Conservation (phyloP, 2,888 invertebrate species). For the Esperia sulphurella region DNA sequence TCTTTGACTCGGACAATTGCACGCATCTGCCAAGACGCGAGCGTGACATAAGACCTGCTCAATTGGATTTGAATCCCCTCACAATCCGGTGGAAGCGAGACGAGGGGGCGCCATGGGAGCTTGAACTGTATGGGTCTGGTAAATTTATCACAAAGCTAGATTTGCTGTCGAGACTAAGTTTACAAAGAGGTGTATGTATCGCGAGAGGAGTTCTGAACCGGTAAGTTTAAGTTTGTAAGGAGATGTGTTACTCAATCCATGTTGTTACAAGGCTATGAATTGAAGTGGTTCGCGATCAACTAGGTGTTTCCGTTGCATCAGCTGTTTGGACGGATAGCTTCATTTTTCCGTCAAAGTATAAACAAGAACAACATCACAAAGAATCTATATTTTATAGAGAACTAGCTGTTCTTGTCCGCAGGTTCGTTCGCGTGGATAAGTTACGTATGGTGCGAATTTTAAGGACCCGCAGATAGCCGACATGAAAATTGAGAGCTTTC, state of each 20-base stretch:
- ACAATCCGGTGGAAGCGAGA: conserved; percentile 21
- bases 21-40: conserved; percentile 57
- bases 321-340: conserved; percentile 43
- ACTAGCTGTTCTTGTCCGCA: too few species aligned
- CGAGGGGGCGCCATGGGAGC: conserved; percentile 26
- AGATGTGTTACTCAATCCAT: conserved; percentile 70
- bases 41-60: conserved; percentile 52
- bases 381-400: too few species aligned
- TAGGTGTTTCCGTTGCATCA: conserved; percentile 69
- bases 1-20: conserved; percentile 75
- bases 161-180: conserved; percentile 19
- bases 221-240: conserved; percentile 46
- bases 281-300: conserved; percentile 77
- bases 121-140: conserved; percentile 38
- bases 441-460: too few species aligned
- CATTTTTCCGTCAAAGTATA: background rate
- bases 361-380: too few species aligned
- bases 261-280: conserved; percentile 74
- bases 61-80: conserved; percentile 47
- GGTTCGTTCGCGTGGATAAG: too few species aligned
- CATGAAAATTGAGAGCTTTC: too few species aligned
- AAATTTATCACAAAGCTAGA: conserved; percentile 24
- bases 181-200: conserved; percentile 4
- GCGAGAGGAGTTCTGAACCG: conserved; percentile 8
- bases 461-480: too few species aligned